These are phyloP conservation scores for Halocynthia roretzi DNA, from an alignment of 23 tunicate genomes.

Conservation along the genomic window DNA sequence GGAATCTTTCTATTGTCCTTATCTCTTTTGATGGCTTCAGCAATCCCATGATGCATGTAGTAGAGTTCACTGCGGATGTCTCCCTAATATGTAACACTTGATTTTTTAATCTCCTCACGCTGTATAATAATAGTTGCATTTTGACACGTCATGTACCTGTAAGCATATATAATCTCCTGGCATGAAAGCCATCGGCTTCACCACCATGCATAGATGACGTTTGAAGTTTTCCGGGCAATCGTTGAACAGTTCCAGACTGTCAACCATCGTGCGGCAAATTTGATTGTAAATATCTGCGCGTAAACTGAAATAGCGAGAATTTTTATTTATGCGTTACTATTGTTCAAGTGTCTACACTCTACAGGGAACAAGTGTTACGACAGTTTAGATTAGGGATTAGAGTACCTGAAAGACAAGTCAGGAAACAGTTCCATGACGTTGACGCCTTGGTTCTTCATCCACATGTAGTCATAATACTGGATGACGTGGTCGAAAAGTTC, in stretches of 20 bases:
- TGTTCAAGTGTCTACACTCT: not conserved
- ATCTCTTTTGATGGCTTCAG: conserved; percentile 22
- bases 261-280: conserved; percentile 54
- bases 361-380: not conserved
- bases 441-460: conserved; percentile 82
- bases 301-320: conserved; percentile 24
- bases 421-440: conserved; percentile 66
- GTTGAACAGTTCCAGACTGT: conserved; percentile 50
- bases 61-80: conserved; percentile 54
- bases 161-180: conserved; percentile 90
- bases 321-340: not conserved
- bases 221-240: conserved; percentile 78
- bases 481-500: conserved; percentile 53
- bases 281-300: conserved; percentile 77
- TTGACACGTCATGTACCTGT: conserved; percentile 20
- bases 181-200: conserved; percentile 66
- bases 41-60: conserved; percentile 29
- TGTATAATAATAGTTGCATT: not conserved
- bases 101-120: not conserved
- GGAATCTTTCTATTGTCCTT: conserved; percentile 25
- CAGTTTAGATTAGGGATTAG: not conserved
- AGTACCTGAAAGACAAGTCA: conserved; percentile 77
- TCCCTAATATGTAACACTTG: conserved; percentile 15
- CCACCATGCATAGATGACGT: conserved; percentile 75
- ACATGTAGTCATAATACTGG: conserved; percentile 81